phyloP scores from a whole-genome alignment of 2,113 vertebrate genomes.

The Forbesichthys papilliferus region DNA sequence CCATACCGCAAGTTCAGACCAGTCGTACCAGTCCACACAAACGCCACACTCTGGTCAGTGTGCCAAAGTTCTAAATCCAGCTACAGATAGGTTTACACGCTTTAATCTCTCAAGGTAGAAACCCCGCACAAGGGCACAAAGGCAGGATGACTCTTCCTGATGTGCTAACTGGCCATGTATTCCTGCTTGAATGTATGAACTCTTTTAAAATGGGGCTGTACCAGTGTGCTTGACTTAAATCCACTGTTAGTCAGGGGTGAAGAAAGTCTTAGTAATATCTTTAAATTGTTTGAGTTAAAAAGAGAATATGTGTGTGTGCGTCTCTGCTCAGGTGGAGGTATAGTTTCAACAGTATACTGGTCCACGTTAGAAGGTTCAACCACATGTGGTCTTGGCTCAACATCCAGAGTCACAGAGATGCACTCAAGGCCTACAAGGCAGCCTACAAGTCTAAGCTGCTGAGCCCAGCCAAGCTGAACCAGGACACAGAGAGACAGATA shows the following conservation, averaged over 20 bases:
- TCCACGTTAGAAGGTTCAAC: slow-evolving; percentile 80
- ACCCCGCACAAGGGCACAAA: no score
- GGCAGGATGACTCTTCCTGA: no score
- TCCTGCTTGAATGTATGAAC: no score
- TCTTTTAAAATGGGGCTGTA: no score
- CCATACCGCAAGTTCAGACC: slow-evolving; percentile 93
- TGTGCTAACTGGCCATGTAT: no score
- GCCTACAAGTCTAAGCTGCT: slow-evolving; percentile 86
- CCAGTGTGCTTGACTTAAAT: no score
- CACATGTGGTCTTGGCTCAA: slow-evolving; percentile 90
- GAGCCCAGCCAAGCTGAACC: slow-evolving; percentile 80
- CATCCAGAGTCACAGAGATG: slow-evolving; percentile 83
- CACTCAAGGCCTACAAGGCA: slow-evolving; percentile 84
- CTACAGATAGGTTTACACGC: background rate
- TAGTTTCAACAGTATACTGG: slow-evolving; percentile 82
- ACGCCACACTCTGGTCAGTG: slow-evolving; percentile 83
- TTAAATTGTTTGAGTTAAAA: background rate
- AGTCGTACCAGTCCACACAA: slow-evolving; percentile 71
- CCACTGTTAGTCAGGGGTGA: no score
- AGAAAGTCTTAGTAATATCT: no score
- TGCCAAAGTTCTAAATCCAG: background rate
- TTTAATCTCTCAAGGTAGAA: no score
- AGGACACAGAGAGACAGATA: slow-evolving; percentile 82
- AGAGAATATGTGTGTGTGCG: background rate
- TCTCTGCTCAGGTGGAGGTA: slow-evolving; percentile 87